phyloP scores from a whole-genome alignment of 2,797 vertebrate species.

The Parotocinclus haroldoi region DNA sequence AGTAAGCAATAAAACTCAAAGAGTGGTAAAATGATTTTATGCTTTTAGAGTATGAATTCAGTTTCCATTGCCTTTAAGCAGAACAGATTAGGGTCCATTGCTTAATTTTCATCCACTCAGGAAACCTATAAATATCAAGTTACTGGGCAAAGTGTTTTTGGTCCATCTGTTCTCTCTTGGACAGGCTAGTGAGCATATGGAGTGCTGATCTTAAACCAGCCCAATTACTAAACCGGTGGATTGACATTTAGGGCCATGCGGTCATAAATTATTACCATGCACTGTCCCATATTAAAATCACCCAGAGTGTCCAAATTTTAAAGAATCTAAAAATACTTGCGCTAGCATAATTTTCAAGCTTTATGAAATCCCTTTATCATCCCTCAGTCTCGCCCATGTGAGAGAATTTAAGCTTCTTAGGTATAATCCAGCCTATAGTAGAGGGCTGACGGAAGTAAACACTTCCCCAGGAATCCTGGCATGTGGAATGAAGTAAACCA shows the following conservation, averaged over 20 bases:
- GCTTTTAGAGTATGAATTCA: no score
- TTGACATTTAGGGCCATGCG: no score
- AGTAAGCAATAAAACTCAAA: no score
- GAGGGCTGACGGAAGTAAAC: slow-evolving; percentile 35
- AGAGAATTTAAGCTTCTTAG: slow-evolving; percentile 72
- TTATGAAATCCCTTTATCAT: slow-evolving; percentile 1
- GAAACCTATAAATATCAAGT: slow-evolving; percentile 64
- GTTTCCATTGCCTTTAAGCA: no score
- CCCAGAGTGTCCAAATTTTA: no score
- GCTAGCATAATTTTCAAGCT: no score
- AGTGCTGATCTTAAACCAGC: not conserved
- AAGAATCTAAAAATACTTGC: no score
- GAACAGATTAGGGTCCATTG: no score
- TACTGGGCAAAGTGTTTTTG: slow-evolving; percentile 64
- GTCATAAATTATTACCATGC: no score
- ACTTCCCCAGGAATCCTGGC: slow-evolving; percentile 18
- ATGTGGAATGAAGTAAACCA: slow-evolving; percentile 1
- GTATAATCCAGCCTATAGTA: slow-evolving; percentile 64
- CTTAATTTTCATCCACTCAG: slow-evolving; percentile 4
- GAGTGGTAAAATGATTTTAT: no score
- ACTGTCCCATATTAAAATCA: no score
- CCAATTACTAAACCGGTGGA: no score
- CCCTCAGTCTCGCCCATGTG: slow-evolving; percentile 40
- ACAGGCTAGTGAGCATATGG: slow-evolving; percentile 32
- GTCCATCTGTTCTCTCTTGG: slow-evolving; percentile 65